Percentiles rank a stretch among this genome's conserved stretches.
phyloP scores from a whole-genome alignment of 2,888 invertebrate genomes.

The Iselma pallidipennis region DNA sequence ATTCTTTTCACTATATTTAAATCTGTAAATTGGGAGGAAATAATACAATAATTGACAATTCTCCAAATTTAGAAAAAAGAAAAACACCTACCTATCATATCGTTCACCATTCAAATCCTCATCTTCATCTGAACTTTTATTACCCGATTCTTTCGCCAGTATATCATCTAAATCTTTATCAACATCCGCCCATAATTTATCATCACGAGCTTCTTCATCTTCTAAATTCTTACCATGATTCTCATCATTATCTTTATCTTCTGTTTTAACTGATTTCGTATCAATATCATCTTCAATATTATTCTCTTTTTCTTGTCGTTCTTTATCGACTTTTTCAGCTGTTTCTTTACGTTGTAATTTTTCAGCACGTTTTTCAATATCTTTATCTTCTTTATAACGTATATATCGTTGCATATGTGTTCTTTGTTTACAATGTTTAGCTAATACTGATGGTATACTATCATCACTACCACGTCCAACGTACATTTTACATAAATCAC shows the following conservation, averaged over 20 bases:
- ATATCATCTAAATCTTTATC: constrained; percentile 81
- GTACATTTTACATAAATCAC: constrained; percentile 79
- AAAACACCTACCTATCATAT: constrained; percentile 50
- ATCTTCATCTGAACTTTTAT: constrained; percentile 67
- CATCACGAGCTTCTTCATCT: constrained; percentile 63
- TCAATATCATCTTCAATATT: constrained; percentile 17
- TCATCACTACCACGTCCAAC: constrained; percentile 63
- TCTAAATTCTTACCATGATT: constrained; percentile 33
- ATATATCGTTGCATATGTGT: constrained; percentile 78
- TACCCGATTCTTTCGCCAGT: constrained; percentile 67
- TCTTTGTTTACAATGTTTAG: constrained; percentile 71
- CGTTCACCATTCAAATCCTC: constrained; percentile 65
- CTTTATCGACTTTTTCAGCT: constrained; percentile 56
- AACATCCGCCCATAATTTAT: constrained; percentile 80
- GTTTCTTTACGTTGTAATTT: constrained; percentile 67
- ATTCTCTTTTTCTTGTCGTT: constrained; percentile 53
- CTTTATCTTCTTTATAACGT: constrained; percentile 76
- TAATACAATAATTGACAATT: not conserved
- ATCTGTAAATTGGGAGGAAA: constrained; percentile 35
- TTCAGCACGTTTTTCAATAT: constrained; percentile 72
- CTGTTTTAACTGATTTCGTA: not conserved
- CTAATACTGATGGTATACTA: constrained; percentile 37
- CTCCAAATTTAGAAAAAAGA: not conserved
- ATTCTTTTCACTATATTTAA: constrained; percentile 51
- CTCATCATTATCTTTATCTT: constrained; percentile 38